Base-by-base conservation (phyloP, 2,113 vertebrate genomes). In the Corydoras maculifer region DNA sequence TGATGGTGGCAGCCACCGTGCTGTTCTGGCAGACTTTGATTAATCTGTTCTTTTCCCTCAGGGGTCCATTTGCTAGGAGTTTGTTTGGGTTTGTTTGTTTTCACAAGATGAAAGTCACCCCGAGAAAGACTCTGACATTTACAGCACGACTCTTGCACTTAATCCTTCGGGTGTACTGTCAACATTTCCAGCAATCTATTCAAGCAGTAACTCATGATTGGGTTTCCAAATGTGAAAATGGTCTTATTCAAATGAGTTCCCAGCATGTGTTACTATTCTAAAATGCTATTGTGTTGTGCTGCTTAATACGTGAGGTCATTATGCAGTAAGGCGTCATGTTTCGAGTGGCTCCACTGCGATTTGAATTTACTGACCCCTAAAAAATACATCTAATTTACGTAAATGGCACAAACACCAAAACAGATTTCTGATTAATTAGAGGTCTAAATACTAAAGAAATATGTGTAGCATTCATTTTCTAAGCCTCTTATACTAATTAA, bases 11-110 rank as follows among this genome's bases (percentile, higher is more conserved):
- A 5, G 51, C 66, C 5, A 53, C 51, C 51, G 51, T 57, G 58
- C 65, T 68, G 72, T 61, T 69, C 49, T 48, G 62, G 70, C 43
- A 48, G 68, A 55, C 63, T 78, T 58, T 74, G 73, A 78, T 75
- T 72, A 71, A 59, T 72, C 64, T 64, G 59, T 75, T 63, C 58
- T 71, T 70, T 54, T 25, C 73, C 66, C 58, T 31, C 55, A 14
- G 61, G 65, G 66, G 58, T 75, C 69, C 65, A 69, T 59, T 78
- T 75, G 70, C 69, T 43, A 53, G 15, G 77, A 74, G 77, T 68
- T 65, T 78, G 70, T 78, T 72, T 78, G 65, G 31, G 65, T 74
- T 62, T 55, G 31, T 70, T 71, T 70, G 51, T 66, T 74, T 67
- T 62, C 57, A 11, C 10, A 14, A 55, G 69, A 62, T 71, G 69